Conservation (phyloP, 2,888 invertebrate genomes). For the Drosophila barbarae region DNA sequence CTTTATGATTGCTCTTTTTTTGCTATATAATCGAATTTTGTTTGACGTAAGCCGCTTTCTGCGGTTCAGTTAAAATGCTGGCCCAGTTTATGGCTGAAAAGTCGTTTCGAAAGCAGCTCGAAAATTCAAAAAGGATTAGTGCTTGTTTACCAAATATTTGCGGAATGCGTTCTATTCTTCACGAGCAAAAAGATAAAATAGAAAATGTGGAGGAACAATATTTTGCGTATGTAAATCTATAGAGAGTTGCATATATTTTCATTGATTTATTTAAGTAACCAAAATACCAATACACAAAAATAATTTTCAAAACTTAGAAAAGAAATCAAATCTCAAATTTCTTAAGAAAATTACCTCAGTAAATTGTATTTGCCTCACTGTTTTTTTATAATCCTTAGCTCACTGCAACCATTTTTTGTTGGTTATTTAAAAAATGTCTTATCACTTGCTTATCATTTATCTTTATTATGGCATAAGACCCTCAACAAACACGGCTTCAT, state of each 20-base stretch:
- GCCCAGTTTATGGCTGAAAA: slow-evolving; percentile 34
- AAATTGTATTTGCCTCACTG: slow-evolving; percentile 25
- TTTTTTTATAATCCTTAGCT: slow-evolving; percentile 18
- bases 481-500: slow-evolving; percentile 71
- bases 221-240: neutral
- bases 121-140: slow-evolving; percentile 55
- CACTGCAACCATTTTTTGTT: slow-evolving; percentile 37
- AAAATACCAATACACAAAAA: neutral
- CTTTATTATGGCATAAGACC: slow-evolving; percentile 74
- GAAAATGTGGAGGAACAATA: neutral
- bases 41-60: slow-evolving; percentile 39
- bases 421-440: slow-evolving; percentile 57
- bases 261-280: neutral
- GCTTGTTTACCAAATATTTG: slow-evolving; percentile 43
- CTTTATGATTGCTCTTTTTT: slow-evolving; percentile 44
- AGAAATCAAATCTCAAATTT: neutral
- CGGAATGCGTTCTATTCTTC: slow-evolving; percentile 8
- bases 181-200: neutral
- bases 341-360: neutral
- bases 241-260: neutral
- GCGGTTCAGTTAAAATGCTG: slow-evolving; percentile 18
- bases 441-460: slow-evolving; percentile 74
- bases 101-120: slow-evolving; percentile 23
- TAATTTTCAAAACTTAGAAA: neutral
- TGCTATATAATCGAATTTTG: slow-evolving; percentile 57